Base-by-base conservation (phyloP, 2,113 vertebrate species). In the Mustela lutreola region DNA sequence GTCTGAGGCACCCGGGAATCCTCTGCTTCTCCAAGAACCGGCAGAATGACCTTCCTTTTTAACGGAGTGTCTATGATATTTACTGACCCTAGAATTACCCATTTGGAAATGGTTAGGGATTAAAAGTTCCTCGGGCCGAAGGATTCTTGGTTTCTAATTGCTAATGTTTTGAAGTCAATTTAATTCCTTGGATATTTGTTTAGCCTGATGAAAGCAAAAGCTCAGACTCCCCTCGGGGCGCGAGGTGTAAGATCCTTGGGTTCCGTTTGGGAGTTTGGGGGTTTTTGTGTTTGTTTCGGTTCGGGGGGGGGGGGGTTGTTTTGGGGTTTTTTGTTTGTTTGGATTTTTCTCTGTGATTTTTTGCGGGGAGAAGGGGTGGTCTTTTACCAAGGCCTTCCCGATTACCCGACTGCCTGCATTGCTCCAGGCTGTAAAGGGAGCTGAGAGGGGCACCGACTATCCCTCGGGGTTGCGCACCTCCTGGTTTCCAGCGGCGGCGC, bases 91-190 rank as follows among this genome's bases (percentile, higher is more conserved):
- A 85, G 94, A 93, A 94, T 92, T 85, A 92, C 90, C 97, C 98
- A 97, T 97, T 98, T 98, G 98, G 97, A 98, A 98, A 97, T 96
- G 76, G 97, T 97, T 98, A 98, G 85, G 76, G 81, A 96, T 94
- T 96, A 85, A 94, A 97, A 97, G 73, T 97, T 89, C 96, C 78
- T 75, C 90, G 42, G 94, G 85, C 84, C 58, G 11, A 92, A 67
- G 58, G 96, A 96, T 94, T 95, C 94, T 95, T 89, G 95, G 94
- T 97, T 97, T 97, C 97, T 98, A 97, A 97, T 96, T 97, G 98
- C 96, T 93, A 31, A 97, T 97, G 97, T 97, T 97, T 97, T 98
- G 97, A 97, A 98, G 97, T 98, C 94, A n/a, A 90, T 97, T 82
- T 95, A 97, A 98, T 94, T 98, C 97, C 94, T 97, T 48, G 16